A percentile compares a stretch with the other conserved stretches of the same genome.
Evolutionary conservation across 2,888 invertebrate genomes (phyloP).

Genomic region (Xestia sexstrigata): DNA sequence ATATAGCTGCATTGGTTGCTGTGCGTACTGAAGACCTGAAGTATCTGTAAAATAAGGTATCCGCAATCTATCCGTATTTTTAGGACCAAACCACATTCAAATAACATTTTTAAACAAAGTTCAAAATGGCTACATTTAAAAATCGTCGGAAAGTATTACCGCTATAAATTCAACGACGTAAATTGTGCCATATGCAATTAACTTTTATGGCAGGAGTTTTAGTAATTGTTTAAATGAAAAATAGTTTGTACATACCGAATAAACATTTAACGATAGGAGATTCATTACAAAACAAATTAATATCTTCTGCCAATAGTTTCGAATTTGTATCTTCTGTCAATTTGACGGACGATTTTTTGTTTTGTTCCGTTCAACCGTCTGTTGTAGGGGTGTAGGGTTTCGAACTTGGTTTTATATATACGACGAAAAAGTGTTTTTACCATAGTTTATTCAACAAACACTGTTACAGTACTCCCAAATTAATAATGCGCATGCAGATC

Average conservation of each 20-base stretch:
- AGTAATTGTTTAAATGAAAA: constrained; percentile 20
- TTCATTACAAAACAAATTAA: constrained; percentile 18
- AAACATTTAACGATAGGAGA: constrained; percentile 12
- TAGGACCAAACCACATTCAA: neutral
- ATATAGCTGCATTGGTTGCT: too few relatives aligned
- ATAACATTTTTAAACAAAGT: neutral
- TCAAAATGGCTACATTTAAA: constrained; percentile 4
- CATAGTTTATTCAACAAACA: too few relatives aligned
- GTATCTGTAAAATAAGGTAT: neutral
- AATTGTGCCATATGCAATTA: constrained; percentile 23
- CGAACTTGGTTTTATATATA: too few relatives aligned
- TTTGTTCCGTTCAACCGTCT: neutral
- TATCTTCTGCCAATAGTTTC: too few relatives aligned
- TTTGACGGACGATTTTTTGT: neutral
- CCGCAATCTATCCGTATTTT: neutral
- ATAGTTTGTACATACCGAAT: constrained; percentile 8
- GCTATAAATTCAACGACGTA: constrained; percentile 15
- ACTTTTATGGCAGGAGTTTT: constrained; percentile 22
- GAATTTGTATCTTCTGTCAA: neutral
- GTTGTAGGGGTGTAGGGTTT: neutral
- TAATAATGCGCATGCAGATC: too few relatives aligned
- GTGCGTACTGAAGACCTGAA: neutral
- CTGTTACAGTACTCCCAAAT: too few relatives aligned
- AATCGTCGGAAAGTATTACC: constrained; percentile 3
- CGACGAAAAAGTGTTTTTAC: too few relatives aligned